phyloP scores from a whole-genome alignment of 1,140 invertebrate genomes.

The Aphaenogaster floridana region DNA sequence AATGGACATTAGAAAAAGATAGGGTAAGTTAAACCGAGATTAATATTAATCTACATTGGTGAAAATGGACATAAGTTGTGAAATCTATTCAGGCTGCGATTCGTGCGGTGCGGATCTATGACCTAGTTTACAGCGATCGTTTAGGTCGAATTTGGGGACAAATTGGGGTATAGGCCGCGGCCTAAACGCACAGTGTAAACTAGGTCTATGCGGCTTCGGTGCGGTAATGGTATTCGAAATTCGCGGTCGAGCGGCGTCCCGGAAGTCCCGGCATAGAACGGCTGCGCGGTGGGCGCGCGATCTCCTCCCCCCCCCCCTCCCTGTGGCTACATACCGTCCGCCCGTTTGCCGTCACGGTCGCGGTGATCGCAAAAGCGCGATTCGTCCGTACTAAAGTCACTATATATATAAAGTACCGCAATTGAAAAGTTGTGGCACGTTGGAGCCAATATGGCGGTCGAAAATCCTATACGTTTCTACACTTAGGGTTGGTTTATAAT shows the following conservation, averaged over 20 bases:
- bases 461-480: no score
- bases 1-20: no score
- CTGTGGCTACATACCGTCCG: conserved; percentile 27
- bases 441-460: no score
- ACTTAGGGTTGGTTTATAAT: no score
- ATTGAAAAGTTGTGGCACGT: no score
- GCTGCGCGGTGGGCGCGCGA: conserved; percentile 72
- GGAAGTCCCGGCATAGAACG: conserved; percentile 62
- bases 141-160: no score
- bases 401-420: no score
- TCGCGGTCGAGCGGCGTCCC: conserved; percentile 56
- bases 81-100: background rate
- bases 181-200: no score
- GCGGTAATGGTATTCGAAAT: conserved; percentile 26
- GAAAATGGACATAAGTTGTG: background rate
- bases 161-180: no score
- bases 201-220: no score
- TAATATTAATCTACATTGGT: background rate
- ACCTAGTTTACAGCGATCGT: no score
- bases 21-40: background rate
- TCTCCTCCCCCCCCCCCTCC: conserved; percentile 38
- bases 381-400: conserved; percentile 71
- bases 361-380: conserved; percentile 57
- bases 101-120: no score
- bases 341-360: conserved; percentile 48